Base-by-base conservation (phyloP, 2,113 vertebrate genomes). In the Takifugu bimaculatus region DNA sequence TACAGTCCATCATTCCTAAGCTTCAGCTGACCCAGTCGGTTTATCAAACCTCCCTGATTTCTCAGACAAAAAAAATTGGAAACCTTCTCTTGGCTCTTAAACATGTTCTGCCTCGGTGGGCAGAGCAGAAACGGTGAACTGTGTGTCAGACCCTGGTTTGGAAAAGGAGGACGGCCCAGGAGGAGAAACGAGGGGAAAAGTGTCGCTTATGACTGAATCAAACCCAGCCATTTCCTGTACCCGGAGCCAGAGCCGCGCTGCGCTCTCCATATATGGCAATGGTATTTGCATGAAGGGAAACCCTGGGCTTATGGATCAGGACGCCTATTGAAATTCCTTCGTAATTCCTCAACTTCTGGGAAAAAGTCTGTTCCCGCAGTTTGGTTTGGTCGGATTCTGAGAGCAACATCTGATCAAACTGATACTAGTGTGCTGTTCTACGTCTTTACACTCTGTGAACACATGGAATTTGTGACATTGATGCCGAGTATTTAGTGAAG, bases 211-310 rank as follows among this genome's bases (percentile, higher is more conserved):
- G 82, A 88, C 85, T 87, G 89, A 90, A 89, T 90, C 88, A 90
- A 90, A 90, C 85, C 82, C 89, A 90, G 88, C 85, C 88, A 90
- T 91, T 93, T 93, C 91, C 90, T 91, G 87, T 79, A 74, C 74
- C 63, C 75, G 4, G 32, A 84, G 74, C 86, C 76, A 73, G 76
- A 85, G 85, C 79, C 63, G 76, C 80, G 84, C 80, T 75, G 80
- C 62, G 50, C 81, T 87, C 76, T 77, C 92, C 91, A 90, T 92
- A 91, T 93, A 92, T 91, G 92, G 92, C 68, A 53, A 92, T 89
- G 91, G 91, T 92, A 93, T 92, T 92, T 92, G 83, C 87, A 91
- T 91, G 89, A 79, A 82, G 82, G 86, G 74, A 85, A 83, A 85
- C 83, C 77, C 74, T 85, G 78, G 68, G 65, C 80, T 85, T 90